Evolutionary conservation across 2,888 invertebrate species (phyloP), one percentile per base, ranked within the genome.

Genomic region (Drepanosiphum platanoidis): DNA sequence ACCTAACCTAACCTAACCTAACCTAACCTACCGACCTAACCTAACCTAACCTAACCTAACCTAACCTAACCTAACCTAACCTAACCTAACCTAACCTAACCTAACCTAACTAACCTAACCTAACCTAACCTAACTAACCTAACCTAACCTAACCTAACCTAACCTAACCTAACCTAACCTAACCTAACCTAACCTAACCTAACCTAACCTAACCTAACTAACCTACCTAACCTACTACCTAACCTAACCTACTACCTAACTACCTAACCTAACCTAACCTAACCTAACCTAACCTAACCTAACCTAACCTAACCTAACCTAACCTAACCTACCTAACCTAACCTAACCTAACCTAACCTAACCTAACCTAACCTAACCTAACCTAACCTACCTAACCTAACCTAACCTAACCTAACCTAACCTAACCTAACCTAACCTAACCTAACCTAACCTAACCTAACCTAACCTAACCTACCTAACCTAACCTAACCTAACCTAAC

Each of bases 361-460:
- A 22, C 71, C 30, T 11, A 71, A 36, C 39, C 30, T 27, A 71
- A n/a, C 39, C 30, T 30, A 81, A n/a, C 81, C 61, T 66, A 71
- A 66, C 71, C 61, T 66, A 81, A 71, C 81, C 61, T 32, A 71
- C 36, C 39, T n/a, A 86, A 86, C 87, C 87, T 86, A 87, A 87
- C 87, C 87, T 86, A 87, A 88, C 87, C 87, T 87, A 87, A 87
- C 87, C 79, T 42, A 46, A 86, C 84, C 78, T 64, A 64, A 34
- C 34, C 36, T 70, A 70, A 70, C 70, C 70, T 70, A 70, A 36
- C 70, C 70, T 36, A 36, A 36, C 36, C 70, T 36, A 70, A 70
- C 36, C 36, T 34, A 70, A 34, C 36, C 34, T 34, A 34, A 70
- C 70, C 42, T 36, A 70, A 64, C 64, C 64, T 78, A 77, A 86